These are phyloP conservation scores for Momotus momota DNA, from an alignment of 2,797 vertebrate species.

Conservation along the genomic window DNA sequence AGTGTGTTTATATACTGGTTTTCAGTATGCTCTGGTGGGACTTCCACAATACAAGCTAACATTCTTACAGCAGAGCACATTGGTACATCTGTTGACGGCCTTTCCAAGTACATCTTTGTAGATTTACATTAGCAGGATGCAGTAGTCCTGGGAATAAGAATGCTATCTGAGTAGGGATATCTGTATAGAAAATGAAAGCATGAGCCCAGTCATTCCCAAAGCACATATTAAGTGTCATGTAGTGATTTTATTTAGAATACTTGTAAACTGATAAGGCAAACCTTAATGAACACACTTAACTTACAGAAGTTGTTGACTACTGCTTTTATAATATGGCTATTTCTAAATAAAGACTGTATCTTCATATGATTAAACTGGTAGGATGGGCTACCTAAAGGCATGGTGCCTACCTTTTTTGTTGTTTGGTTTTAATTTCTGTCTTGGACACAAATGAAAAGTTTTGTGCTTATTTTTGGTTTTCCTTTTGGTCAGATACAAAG, in stretches of 20 bases:
- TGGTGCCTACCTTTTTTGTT: not conserved
- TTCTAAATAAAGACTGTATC: not conserved
- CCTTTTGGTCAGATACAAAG: not conserved
- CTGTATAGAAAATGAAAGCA: not conserved
- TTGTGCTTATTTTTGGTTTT: constrained; percentile 2
- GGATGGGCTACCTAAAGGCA: not conserved
- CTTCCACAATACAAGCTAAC: not conserved
- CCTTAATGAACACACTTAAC: not conserved
- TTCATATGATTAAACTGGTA: not conserved
- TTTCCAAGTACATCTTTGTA: not conserved
- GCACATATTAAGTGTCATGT: not conserved
- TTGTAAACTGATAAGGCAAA: not conserved
- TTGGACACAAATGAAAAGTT: not conserved
- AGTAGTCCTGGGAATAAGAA: not conserved
- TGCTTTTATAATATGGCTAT: not conserved
- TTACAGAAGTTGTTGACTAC: not conserved
- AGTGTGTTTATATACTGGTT: not conserved
- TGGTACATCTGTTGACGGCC: not conserved
- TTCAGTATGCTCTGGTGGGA: not conserved
- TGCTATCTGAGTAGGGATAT: fast-evolving
- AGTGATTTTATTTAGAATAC: not conserved
- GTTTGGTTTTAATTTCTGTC: not conserved
- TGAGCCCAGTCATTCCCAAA: not conserved
- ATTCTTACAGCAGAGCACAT: fast-evolving
- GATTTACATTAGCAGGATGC: not conserved